These are phyloP conservation scores for Venustaconcha ellipsiformis DNA, from an alignment of 1,140 invertebrate genomes.

Conservation along the genomic window DNA sequence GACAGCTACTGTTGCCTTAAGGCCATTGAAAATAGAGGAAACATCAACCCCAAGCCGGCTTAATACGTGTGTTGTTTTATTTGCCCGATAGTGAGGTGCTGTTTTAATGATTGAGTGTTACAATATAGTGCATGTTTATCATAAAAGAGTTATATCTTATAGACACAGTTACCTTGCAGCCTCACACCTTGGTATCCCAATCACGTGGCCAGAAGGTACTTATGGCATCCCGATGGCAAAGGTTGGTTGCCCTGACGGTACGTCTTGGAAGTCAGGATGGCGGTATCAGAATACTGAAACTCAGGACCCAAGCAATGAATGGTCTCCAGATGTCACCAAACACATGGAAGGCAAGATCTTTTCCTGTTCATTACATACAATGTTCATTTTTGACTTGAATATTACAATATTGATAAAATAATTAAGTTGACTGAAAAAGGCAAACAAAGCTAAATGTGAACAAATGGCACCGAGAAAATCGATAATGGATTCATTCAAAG, in stretches of 20 bases:
- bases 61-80: too few relatives aligned
- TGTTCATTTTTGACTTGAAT: neutral
- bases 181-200: neutral
- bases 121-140: too few relatives aligned
- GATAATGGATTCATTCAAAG: too few relatives aligned
- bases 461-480: too few relatives aligned
- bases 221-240: neutral
- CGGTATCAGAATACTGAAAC: conserved; percentile 5
- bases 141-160: neutral
- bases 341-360: conserved; percentile 4
- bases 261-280: conserved; percentile 4
- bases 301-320: neutral
- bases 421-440: neutral
- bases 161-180: neutral
- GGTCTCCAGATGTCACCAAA: neutral
- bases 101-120: too few relatives aligned
- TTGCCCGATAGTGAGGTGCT: too few relatives aligned
- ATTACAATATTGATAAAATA: neutral
- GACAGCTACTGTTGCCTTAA: too few relatives aligned
- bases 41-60: too few relatives aligned
- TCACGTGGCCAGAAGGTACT: conserved; percentile 6
- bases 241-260: conserved; percentile 2
- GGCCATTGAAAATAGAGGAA: too few relatives aligned
- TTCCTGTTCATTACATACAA: neutral
- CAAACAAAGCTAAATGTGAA: too few relatives aligned